Percentiles rank a stretch among this genome's conserved stretches.
Conservation (phyloP, 2,888 invertebrate genomes). For the Scaptodrosophila latifasciaeformis region DNA sequence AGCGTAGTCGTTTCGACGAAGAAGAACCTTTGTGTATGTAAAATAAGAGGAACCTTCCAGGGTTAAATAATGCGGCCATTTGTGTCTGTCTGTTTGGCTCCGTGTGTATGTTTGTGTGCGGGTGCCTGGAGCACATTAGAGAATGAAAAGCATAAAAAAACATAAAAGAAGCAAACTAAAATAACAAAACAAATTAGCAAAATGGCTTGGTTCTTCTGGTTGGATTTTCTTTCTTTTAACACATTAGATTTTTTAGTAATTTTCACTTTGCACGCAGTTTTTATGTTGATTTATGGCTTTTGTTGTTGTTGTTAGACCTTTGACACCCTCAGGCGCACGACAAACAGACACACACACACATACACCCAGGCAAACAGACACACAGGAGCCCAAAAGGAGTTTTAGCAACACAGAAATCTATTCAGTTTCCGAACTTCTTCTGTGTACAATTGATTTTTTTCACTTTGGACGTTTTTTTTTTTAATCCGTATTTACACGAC, state of each 20-base stretch:
- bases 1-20: too few relatives aligned
- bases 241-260: slow-evolving; percentile 16
- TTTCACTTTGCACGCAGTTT: slow-evolving; percentile 23
- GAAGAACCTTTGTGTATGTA: too few relatives aligned
- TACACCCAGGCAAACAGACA: slow-evolving; percentile 21
- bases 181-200: slow-evolving; percentile 44
- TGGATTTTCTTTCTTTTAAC: slow-evolving; percentile 10
- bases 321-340: not conserved
- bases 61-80: too few relatives aligned
- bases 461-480: slow-evolving; percentile 25
- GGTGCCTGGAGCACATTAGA: slow-evolving; percentile 19
- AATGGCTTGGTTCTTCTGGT: slow-evolving; percentile 11
- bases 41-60: too few relatives aligned
- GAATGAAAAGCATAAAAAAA: not conserved
- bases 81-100: slow-evolving; percentile 7
- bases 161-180: slow-evolving; percentile 16
- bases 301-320: slow-evolving; percentile 3
- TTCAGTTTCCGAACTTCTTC: slow-evolving; percentile 35
- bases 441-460: slow-evolving; percentile 68
- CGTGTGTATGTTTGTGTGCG: slow-evolving; percentile 13
- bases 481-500: not conserved
- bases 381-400: too few relatives aligned
- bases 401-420: too few relatives aligned
- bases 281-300: slow-evolving; percentile 27
- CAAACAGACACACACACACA: slow-evolving; percentile 13